These are phyloP conservation scores for Atherinosoma microstoma DNA, from an alignment of 2,797 vertebrate genomes.

Conservation along the genomic window DNA sequence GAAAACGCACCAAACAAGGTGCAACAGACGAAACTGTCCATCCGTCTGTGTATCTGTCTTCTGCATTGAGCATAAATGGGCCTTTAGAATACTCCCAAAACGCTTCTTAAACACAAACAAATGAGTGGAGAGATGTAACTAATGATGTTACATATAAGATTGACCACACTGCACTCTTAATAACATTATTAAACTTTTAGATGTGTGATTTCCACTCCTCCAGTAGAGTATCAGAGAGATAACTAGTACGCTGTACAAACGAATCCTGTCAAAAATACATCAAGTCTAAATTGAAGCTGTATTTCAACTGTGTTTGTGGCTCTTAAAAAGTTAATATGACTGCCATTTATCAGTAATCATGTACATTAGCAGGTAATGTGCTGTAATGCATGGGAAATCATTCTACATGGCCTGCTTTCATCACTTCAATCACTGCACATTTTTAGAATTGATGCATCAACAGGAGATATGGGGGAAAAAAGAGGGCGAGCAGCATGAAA, in stretches of 20 bases:
- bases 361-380: not conserved
- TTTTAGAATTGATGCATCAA: not conserved
- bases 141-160: not conserved
- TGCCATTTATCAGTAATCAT: not conserved
- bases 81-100: not conserved
- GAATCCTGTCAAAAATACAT: not conserved
- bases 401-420: not conserved
- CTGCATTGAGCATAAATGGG: too few species aligned
- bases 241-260: too few species aligned
- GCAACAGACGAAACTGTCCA: too few species aligned
- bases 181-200: not conserved
- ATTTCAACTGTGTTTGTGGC: not conserved
- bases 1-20: too few species aligned
- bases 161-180: too few species aligned
- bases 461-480: not conserved
- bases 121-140: not conserved
- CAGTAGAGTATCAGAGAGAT: too few species aligned
- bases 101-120: not conserved
- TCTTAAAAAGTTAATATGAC: too few species aligned
- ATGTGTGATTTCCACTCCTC: too few species aligned
- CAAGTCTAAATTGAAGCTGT: not conserved
- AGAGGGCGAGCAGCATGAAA: not conserved
- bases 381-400: not conserved
- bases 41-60: too few species aligned
- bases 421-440: not conserved